Percentiles rank a stretch among this genome's conserved stretches.
phyloP scores from a whole-genome alignment of 1,140 invertebrate genomes.

The Mactra quadrangularis region DNA sequence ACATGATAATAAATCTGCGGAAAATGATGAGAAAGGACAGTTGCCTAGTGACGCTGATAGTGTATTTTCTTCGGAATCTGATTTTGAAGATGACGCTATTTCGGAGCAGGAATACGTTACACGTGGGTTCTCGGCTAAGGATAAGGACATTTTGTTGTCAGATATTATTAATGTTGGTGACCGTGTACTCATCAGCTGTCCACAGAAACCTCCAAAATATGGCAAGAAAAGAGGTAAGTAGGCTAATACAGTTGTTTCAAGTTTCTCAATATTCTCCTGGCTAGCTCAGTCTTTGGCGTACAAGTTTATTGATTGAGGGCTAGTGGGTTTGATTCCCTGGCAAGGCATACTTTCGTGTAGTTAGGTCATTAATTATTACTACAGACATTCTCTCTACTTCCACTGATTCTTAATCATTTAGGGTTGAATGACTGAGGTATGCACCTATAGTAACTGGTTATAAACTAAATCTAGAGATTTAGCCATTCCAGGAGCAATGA shows the following conservation, averaged over 20 bases:
- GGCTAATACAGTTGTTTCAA: not conserved
- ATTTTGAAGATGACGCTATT: constrained; percentile 55
- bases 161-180: constrained; percentile 71
- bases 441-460: no score
- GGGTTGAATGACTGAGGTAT: no score
- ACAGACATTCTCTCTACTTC: no score
- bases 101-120: constrained; percentile 43
- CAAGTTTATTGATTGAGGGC: not conserved
- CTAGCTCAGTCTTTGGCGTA: no score
- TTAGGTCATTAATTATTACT: no score
- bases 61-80: constrained; percentile 57
- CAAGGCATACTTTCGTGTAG: no score
- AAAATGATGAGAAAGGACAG: constrained; percentile 35
- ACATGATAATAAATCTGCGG: not conserved
- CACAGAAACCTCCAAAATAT: constrained; percentile 76
- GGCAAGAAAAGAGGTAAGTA: constrained; percentile 76
- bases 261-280: no score
- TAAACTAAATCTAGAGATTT: no score
- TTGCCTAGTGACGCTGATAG: constrained; percentile 49
- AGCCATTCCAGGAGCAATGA: no score
- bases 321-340: no score
- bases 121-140: constrained; percentile 64
- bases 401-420: no score
- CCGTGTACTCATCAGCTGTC: constrained; percentile 67
- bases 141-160: constrained; percentile 71